Conservation (phyloP, 1,140 invertebrate genomes). For the Lineus longissimus region DNA sequence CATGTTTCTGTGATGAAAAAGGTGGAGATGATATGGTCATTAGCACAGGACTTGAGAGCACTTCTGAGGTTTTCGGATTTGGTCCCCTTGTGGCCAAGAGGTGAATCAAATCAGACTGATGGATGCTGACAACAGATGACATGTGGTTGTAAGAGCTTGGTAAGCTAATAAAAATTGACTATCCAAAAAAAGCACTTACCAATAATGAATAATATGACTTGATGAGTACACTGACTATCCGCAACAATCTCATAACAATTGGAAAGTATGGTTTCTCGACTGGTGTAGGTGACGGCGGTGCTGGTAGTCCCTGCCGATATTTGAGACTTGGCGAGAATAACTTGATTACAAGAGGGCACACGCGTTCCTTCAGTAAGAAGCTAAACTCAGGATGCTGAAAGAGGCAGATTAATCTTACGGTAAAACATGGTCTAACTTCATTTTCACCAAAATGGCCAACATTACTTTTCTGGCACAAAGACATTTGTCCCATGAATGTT, state of each 20-base stretch:
- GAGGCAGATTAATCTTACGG: constrained; percentile 24
- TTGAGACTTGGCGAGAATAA: constrained; percentile 83
- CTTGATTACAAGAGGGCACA: constrained; percentile 96
- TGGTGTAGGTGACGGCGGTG: constrained; percentile 67
- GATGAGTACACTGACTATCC: constrained; percentile 88
- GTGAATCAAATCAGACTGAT: no score
- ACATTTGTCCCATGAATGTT: neutral
- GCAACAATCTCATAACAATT: constrained; percentile 87
- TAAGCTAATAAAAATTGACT: no score
- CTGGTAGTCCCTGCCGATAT: constrained; percentile 42
- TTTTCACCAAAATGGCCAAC: neutral
- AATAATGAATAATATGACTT: constrained; percentile 89
- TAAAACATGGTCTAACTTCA: neutral
- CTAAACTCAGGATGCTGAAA: constrained; percentile 89
- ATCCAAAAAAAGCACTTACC: constrained; percentile 61
- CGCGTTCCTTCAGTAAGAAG: constrained; percentile 90
- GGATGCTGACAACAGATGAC: no score
- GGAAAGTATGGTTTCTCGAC: constrained; percentile 92
- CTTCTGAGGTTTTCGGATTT: no score
- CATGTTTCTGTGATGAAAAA: no score
- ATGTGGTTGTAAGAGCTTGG: no score
- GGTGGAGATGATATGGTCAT: no score
- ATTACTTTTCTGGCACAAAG: neutral
- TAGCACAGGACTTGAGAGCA: no score
- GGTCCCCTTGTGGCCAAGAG: no score